phyloP scores from a whole-genome alignment of 2,888 invertebrate genomes.

The Xestobium rufovillosum region DNA sequence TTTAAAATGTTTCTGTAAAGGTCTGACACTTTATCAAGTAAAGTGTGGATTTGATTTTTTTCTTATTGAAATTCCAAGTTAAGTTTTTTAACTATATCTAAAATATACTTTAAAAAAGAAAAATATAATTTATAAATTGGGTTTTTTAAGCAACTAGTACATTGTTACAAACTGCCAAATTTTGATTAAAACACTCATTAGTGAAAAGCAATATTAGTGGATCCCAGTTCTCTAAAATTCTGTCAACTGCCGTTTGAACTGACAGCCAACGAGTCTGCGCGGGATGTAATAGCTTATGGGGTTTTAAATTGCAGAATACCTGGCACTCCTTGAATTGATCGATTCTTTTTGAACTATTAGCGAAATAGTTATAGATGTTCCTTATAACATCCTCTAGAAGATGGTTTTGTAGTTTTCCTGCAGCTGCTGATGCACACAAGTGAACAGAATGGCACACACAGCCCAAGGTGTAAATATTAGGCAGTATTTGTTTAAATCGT shows the following conservation, averaged over 20 bases:
- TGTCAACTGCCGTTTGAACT: constrained; percentile 14
- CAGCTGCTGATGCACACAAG: no score
- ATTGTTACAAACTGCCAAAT: constrained; percentile 6
- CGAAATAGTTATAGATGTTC: constrained; percentile 14
- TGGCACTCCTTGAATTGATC: constrained; percentile 16
- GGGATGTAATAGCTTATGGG: constrained; percentile 14
- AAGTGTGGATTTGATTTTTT: no score
- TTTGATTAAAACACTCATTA: constrained; percentile 11
- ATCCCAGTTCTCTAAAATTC: no score
- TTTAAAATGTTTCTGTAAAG: no score
- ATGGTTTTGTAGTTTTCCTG: no score
- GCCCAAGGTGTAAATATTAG: no score
- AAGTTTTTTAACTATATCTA: constrained; percentile 11
- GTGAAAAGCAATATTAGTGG: no score
- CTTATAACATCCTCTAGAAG: constrained; percentile 6
- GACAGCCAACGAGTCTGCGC: constrained; percentile 21
- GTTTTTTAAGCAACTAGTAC: constrained; percentile 14
- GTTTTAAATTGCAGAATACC: constrained; percentile 13
- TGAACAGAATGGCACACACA: no score
- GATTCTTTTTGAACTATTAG: constrained; percentile 12
- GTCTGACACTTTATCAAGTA: no score
- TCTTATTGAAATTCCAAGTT: no score
- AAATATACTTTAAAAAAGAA: constrained; percentile 11
- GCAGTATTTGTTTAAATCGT: no score
- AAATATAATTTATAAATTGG: constrained; percentile 13